Evolutionary conservation across 2,888 invertebrate species (phyloP).

Genomic region (Oligia strigilis): DNA sequence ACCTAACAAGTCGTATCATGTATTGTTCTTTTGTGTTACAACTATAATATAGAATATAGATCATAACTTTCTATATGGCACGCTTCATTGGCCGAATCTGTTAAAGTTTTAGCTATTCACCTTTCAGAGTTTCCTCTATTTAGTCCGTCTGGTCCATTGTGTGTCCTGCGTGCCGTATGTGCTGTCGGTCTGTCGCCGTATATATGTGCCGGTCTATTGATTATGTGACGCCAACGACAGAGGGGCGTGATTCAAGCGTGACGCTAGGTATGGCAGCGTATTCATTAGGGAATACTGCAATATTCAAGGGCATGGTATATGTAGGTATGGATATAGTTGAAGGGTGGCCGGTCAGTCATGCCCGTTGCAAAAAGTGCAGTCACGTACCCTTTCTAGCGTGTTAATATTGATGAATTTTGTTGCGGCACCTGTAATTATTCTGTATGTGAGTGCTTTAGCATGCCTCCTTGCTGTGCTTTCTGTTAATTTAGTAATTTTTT

Average conservation of each 20-base stretch:
- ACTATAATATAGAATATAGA: neutral
- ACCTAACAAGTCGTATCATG: neutral
- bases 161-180: conserved; percentile 41
- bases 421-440: conserved; percentile 23
- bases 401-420: conserved; percentile 27
- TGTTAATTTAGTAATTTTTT: conserved; percentile 10
- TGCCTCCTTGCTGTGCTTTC: neutral
- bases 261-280: conserved; percentile 69
- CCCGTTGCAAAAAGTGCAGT: conserved; percentile 44
- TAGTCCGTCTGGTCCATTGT: conserved; percentile 58
- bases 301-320: conserved; percentile 65
- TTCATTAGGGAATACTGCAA: conserved; percentile 67
- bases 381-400: conserved; percentile 26
- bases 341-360: conserved; percentile 48
- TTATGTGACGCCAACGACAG: conserved; percentile 79
- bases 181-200: conserved; percentile 34
- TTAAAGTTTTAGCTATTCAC: conserved; percentile 45
- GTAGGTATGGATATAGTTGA: conserved; percentile 18
- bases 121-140: conserved; percentile 44
- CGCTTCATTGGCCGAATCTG: conserved; percentile 37
- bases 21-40: conserved; percentile 24
- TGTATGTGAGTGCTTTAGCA: neutral
- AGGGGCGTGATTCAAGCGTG: conserved; percentile 85
- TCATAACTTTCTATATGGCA: conserved; percentile 36
- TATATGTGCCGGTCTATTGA: conserved; percentile 82